Base-by-base conservation (phyloP, 92 coral and sea anemone genomes). In the Isaurus tuberculatus region DNA sequence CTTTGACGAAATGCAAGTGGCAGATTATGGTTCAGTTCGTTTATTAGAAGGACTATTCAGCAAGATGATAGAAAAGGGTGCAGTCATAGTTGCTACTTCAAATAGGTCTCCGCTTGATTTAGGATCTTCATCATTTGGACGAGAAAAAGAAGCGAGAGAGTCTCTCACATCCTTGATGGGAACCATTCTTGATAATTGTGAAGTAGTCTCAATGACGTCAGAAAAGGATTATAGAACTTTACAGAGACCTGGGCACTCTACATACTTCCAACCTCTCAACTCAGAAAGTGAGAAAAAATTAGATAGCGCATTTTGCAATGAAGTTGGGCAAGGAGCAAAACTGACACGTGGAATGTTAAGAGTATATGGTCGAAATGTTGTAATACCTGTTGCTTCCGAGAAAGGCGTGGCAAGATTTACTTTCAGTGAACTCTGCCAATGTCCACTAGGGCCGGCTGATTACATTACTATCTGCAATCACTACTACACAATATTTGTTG, bases 371-470 rank as follows among this genome's bases (percentile, higher is more conserved):
- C 91, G 92, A 70, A 91, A 81, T 75, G 92, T 92, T 19, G 73
- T 92, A 17, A 89, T 92, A 15, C 96, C 96, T 19, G 81, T 92
- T 9, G 84, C 96, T 14, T 88, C 96, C 16, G 90, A 81, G 14
- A 90, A 85, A 75, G 92, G 96, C 5, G 90, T 92, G 22, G 96
- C 96, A 34, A 77, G 96, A 51, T 92, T 92, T 73, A 63, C 96
- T 2, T 92, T 92, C 73, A 70, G 64, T 63, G 96, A 92, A 71
- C 93, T 92, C 27, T 92, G 96, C 68, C 68, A 81, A 46, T 69
- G 94, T 15, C 96, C 96, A 6, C 91, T 90, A 1, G 96, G 96
- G 22, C 96, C 96, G 16, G 96, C 96, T 10, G 96, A 92, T 73
- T 92, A 92, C 81, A 92, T 92, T 9, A 92, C 94, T 5, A 81